Conservation (phyloP, 2,797 vertebrate genomes). For the Melanotaenia trifasciata region DNA sequence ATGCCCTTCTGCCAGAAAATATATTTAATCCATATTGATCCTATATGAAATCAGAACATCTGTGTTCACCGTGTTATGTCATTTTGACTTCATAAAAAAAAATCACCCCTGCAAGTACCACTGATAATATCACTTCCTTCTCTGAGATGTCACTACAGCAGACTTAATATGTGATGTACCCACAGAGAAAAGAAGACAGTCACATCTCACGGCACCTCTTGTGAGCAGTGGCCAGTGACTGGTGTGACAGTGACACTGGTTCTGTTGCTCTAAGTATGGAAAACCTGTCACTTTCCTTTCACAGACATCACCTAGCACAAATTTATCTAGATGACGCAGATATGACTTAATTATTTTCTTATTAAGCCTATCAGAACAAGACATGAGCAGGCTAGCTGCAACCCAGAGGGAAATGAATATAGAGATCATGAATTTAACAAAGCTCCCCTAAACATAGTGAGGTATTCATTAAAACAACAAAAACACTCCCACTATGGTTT, state of each 20-base stretch:
- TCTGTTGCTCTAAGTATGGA: conserved; percentile 21
- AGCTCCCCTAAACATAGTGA: conserved; percentile 25
- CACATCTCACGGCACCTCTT: neutral
- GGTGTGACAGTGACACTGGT: conserved; percentile 18
- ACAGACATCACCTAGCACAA: conserved; percentile 6
- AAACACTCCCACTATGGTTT: conserved; percentile 23
- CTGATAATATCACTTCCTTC: conserved; percentile 4
- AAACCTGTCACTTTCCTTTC: conserved; percentile 36
- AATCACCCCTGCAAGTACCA: neutral
- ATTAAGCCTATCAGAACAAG: conserved; percentile 36
- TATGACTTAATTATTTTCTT: neutral
- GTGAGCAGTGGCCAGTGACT: conserved; percentile 2
- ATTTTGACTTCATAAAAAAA: neutral
- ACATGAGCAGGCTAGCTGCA: conserved; percentile 3
- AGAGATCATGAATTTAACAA: conserved; percentile 24
- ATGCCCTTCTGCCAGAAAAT: neutral
- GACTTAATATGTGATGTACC: neutral
- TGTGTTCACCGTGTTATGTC: neutral
- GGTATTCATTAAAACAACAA: conserved; percentile 41
- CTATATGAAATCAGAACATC: neutral
- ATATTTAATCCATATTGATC: neutral
- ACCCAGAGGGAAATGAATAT: conserved; percentile 34
- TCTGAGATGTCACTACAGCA: neutral
- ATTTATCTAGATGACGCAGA: neutral
- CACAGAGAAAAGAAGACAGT: neutral